These are phyloP conservation scores for Rhagophthalmus giganteus DNA, from an alignment of 2,888 invertebrate species.

Conservation along the genomic window DNA sequence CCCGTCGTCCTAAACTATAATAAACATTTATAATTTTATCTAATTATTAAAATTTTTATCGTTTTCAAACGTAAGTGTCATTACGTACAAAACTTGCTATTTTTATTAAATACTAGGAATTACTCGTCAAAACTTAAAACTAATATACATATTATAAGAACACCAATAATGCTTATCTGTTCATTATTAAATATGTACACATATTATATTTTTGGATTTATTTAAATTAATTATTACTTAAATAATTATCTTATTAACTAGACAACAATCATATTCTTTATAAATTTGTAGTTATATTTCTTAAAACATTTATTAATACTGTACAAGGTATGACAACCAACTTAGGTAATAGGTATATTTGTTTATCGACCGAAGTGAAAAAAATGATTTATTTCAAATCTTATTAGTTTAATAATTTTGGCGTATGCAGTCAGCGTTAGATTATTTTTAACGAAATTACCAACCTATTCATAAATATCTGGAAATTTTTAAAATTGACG, in stretches of 20 bases:
- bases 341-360: too few relatives aligned
- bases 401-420: too few relatives aligned
- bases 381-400: too few relatives aligned
- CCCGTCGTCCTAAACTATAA: slow-evolving; percentile 1
- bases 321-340: slow-evolving; percentile 3
- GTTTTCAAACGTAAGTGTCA: background rate
- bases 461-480: too few relatives aligned
- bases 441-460: too few relatives aligned
- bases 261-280: slow-evolving; percentile 16
- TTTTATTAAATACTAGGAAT: slow-evolving; percentile 23
- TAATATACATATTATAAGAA: slow-evolving; percentile 20
- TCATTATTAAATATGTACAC: slow-evolving; percentile 13
- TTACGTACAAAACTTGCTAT: slow-evolving; percentile 8
- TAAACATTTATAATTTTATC: slow-evolving; percentile 2
- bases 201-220: slow-evolving; percentile 4
- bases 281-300: too few relatives aligned
- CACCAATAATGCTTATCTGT: slow-evolving; percentile 13
- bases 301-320: slow-evolving; percentile 15
- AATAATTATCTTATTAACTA: slow-evolving; percentile 8
- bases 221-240: slow-evolving; percentile 3
- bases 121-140: slow-evolving; percentile 25
- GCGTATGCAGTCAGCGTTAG: too few relatives aligned
- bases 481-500: too few relatives aligned
- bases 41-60: background rate
- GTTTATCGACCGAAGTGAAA: too few relatives aligned